Base-by-base conservation (phyloP, 2,888 invertebrate genomes). In the Xestia xanthographa region DNA sequence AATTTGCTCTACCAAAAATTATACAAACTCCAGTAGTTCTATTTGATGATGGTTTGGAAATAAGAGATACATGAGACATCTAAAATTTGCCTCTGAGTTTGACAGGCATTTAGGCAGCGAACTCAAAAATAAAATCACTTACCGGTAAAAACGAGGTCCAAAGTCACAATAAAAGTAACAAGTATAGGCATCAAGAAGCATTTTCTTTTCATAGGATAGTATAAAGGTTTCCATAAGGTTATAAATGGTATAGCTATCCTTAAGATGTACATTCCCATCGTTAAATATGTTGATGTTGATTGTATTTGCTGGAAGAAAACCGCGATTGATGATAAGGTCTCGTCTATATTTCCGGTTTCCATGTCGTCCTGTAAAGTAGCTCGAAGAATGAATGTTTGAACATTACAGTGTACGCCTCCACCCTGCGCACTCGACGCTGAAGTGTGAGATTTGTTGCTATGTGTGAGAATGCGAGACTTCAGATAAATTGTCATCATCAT, bases 71-170 rank as follows among this genome's bases (percentile, higher is more conserved):
- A 17, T 56, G n/a, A 62, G 9, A 38, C 2, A 62, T 22, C 0
- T 38, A 12, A n/a, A 12, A 5, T 22, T 12, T 38, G 65, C 3
- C 20, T 53, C 17, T 66, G 2, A 29, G 5, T 72, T 22, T 22
- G 2, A 11, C 11, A 6, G 22, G 5, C 11, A 11, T 22, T 34
- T 22, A 34, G 6, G 8, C 29, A 29, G 58, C 20, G 20, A 60
- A 34, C 4, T 4, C 0, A 5, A 8, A n/a, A 2, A 43, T 17
- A 29, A 60, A 17, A 56, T 4, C 1, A 9, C 77, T 76, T 90
- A 97, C 97, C 97, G 88, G 97, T 96, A 8, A 97, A 73, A 1
- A 97, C 97, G 71, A 97, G 93, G 75, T 97, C 93, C 22, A 96
- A 88, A 2, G 97, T 96, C 8, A 96, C 94, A 9, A 95, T 67